Percentiles rank a stretch among this genome's conserved stretches.
Conservation (phyloP, 2,888 invertebrate species). For the Epinotia ramella region DNA sequence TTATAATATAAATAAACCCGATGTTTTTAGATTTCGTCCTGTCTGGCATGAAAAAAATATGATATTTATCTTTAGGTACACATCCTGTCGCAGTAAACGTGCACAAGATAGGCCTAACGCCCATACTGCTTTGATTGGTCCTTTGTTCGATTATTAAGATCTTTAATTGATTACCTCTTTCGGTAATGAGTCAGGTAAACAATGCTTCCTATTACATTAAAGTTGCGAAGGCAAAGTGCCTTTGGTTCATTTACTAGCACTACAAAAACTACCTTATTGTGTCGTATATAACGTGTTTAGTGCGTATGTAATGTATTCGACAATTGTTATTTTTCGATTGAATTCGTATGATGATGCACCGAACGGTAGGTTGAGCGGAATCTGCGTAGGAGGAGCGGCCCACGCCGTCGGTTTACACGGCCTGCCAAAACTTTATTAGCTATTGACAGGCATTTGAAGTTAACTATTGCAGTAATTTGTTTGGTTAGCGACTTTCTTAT, state of each 20-base stretch:
- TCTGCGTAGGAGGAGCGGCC: constrained; percentile 38
- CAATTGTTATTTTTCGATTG: background rate
- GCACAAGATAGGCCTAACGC: background rate
- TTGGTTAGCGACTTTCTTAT: constrained; percentile 1
- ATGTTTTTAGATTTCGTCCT: no score
- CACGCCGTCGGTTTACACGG: constrained; percentile 27
- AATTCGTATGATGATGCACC: constrained; percentile 20
- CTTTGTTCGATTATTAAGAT: constrained; percentile 35
- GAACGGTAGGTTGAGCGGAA: constrained; percentile 38
- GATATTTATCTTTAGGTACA: no score
- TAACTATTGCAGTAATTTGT: constrained; percentile 14
- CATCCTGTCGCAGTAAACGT: no score
- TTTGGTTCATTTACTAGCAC: background rate
- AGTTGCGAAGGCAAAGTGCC: background rate
- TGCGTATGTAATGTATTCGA: background rate
- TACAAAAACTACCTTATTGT: background rate
- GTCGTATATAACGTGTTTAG: background rate
- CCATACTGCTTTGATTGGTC: constrained; percentile 27
- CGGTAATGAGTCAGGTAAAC: constrained; percentile 35
- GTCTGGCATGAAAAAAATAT: no score
- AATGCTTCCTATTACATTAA: constrained; percentile 27
- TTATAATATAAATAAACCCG: no score
- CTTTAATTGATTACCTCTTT: constrained; percentile 43
- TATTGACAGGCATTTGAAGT: constrained; percentile 4
- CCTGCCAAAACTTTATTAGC: constrained; percentile 19